Evolutionary conservation across 1,140 invertebrate species (phyloP).

Genomic region (Xylocopa sonorina): DNA sequence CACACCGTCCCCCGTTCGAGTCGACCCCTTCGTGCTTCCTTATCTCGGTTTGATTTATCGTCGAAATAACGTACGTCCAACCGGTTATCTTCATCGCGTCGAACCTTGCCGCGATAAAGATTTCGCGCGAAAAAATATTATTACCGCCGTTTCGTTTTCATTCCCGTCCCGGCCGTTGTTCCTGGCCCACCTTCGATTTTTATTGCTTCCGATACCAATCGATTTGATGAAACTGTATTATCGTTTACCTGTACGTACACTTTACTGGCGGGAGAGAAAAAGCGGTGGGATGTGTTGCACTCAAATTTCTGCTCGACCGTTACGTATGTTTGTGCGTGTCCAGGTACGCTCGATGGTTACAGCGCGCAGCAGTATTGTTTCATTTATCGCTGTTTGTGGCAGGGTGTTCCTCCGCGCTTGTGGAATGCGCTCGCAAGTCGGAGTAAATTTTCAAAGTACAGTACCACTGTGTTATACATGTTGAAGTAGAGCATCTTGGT

Average conservation of each 20-base stretch:
- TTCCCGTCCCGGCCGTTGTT: background rate
- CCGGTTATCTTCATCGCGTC: constrained; percentile 14
- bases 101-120: background rate
- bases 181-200: background rate
- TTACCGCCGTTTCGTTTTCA: background rate
- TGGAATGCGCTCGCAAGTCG: too few species aligned
- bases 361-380: background rate
- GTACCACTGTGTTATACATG: too few species aligned
- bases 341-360: background rate
- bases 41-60: constrained; percentile 14
- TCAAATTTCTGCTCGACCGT: background rate
- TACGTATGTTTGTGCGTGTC: constrained; percentile 4
- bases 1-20: background rate
- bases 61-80: background rate
- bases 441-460: background rate
- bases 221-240: constrained; percentile 25
- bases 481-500: constrained; percentile 27
- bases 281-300: background rate
- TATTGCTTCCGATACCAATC: constrained; percentile 1
- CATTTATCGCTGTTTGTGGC: background rate
- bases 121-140: background rate
- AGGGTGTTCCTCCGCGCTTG: too few species aligned
- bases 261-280: background rate
- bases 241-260: constrained; percentile 9
- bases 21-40: too few species aligned